These are phyloP conservation scores for Drosophila equinoxialis DNA, from an alignment of 1,140 invertebrate genomes.

Conservation along the genomic window DNA sequence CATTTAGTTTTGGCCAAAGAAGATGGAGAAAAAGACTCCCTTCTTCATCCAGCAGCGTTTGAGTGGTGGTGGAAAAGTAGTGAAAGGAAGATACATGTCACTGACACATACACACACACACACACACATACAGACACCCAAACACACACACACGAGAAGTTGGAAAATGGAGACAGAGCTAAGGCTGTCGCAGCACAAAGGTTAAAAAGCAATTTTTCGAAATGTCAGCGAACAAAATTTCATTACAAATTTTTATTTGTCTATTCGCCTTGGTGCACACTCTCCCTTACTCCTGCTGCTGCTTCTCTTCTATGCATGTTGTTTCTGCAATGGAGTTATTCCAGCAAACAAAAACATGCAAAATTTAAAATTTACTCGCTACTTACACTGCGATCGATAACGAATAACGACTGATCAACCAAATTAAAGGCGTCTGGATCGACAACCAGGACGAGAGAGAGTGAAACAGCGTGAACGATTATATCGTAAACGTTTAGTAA, in stretches of 20 bases:
- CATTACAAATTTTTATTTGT: slow-evolving; percentile 78
- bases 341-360: slow-evolving; percentile 5
- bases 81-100: slow-evolving; percentile 5
- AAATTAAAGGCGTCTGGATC: too few species aligned
- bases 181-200: slow-evolving; percentile 55
- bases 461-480: too few species aligned
- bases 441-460: too few species aligned
- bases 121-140: slow-evolving; percentile 50
- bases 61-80: background rate
- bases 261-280: slow-evolving; percentile 38
- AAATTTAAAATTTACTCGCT: background rate
- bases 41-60: background rate
- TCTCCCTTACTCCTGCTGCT: slow-evolving; percentile 31
- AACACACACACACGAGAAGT: slow-evolving; percentile 55
- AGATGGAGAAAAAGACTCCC: background rate
- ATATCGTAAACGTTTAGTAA: too few species aligned
- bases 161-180: background rate
- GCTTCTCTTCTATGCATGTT: slow-evolving; percentile 8
- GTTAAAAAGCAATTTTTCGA: slow-evolving; percentile 81
- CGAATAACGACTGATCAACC: too few species aligned
- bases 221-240: slow-evolving; percentile 80
- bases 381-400: too few species aligned
- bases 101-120: slow-evolving; percentile 54
- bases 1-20: slow-evolving; percentile 14
- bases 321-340: slow-evolving; percentile 1